Evolutionary conservation across 2,113 vertebrate genomes (phyloP), one percentile per base, ranked within the genome.

Genomic region (Scomber scombrus): DNA sequence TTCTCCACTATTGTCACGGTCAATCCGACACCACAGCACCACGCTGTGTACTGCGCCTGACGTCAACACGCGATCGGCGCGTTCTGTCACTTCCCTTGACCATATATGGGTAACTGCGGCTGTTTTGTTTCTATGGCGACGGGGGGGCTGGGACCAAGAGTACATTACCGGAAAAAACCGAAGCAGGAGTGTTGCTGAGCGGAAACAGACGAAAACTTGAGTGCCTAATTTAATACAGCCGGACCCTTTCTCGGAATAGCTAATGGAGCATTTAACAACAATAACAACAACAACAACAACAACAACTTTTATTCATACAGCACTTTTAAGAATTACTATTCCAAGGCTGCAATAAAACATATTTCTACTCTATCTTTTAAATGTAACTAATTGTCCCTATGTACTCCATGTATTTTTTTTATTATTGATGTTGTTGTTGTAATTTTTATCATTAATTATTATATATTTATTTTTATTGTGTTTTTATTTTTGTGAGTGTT

Each of bases 41-140:
- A 26, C 85, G 18, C 47, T 86, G 73, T 85, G 90, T 85, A 40
- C 74, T 4, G 23, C 2, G 23, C 46, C 29, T 87, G 86, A 93
- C 94, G 92, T 94, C 91, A 93, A 1, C 49, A 80, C 92, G 94
- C 83, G 31, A 16, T 7, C 46, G 49, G 63, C 16, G 66, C 13
- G 7, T 4, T 79, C 68, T 77, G 3, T 49, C 29, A 85, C 69
- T 93, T 95, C 93, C 91, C 73, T 29, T 93, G 91, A 45, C 94
- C 94, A 95, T 91, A 84, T 93, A 88, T 92, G 91, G 95, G 88
- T 57, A 40, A 45, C 8, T 90, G 86, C 75, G 67, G 92, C 81
- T 95, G 93, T 94, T 95, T 92, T 88, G 92, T 90, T 88, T 78
- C 94, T 86, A 93, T 88, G 87, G 94, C 69, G 74, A 95, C 92